A percentile compares a stretch with the other conserved stretches of the same genome.
These are phyloP conservation scores for Tiliacea citrago DNA, from an alignment of 2,888 invertebrate species.

Conservation along the genomic window DNA sequence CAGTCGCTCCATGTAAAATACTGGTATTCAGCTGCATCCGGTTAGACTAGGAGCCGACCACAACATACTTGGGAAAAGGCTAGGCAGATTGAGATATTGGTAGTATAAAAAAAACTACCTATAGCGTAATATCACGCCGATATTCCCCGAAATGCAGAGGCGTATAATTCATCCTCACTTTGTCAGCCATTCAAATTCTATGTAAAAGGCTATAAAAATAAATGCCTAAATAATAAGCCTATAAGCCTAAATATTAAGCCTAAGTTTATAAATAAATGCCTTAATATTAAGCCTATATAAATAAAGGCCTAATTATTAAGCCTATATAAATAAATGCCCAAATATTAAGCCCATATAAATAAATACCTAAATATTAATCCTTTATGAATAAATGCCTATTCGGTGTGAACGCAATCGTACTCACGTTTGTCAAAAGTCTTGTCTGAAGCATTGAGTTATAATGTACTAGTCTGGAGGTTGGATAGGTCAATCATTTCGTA, in stretches of 20 bases:
- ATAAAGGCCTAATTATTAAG: not conserved
- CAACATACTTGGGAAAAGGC: too few relatives aligned
- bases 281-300: not conserved
- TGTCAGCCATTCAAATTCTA: not conserved
- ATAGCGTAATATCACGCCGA: not conserved
- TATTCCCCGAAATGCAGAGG: conserved; percentile 4
- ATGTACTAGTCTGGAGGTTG: not conserved
- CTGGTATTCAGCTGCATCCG: too few relatives aligned
- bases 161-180: not conserved
- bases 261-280: too few relatives aligned
- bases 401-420: not conserved
- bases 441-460: not conserved
- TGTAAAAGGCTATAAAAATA: too few relatives aligned
- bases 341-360: too few relatives aligned
- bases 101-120: too few relatives aligned
- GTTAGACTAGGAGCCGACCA: too few relatives aligned
- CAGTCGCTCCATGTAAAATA: too few relatives aligned
- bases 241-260: too few relatives aligned
- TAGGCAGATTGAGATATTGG: too few relatives aligned
- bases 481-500: conserved; percentile 29
- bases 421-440: conserved; percentile 15
- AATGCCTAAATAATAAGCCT: not conserved
- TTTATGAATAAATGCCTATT: not conserved
- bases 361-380: too few relatives aligned
- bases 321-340: not conserved